Evolutionary conservation across 1,140 invertebrate genomes (phyloP).

Genomic region (Tetraneura akinire): DNA sequence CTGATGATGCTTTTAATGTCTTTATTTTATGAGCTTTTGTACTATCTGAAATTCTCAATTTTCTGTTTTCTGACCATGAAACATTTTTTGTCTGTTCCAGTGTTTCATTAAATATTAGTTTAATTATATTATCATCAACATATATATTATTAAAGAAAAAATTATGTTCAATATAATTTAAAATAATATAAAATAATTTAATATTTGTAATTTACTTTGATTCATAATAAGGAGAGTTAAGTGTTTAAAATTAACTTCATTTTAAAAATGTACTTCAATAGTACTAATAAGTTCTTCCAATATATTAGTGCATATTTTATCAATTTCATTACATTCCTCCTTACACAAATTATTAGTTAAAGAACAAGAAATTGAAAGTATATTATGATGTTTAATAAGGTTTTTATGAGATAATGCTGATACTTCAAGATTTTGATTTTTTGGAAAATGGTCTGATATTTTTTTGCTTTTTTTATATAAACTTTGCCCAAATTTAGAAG

Average conservation of each 20-base stretch:
- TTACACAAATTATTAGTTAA: not conserved
- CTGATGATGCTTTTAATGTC: not conserved
- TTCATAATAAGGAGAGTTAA: not conserved
- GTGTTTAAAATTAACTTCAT: not conserved
- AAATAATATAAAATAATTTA: conserved; percentile 8
- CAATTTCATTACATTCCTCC: not conserved
- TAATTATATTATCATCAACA: not conserved
- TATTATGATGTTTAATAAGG: not conserved
- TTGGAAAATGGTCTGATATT: not conserved
- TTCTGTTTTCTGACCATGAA: conserved; percentile 10
- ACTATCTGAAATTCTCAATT: conserved; percentile 12
- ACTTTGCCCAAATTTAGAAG: not conserved
- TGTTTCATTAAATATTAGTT: not conserved
- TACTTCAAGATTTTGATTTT: not conserved
- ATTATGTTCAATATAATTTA: not conserved
- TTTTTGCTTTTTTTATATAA: conserved; percentile 8
- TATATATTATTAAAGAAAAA: not conserved
- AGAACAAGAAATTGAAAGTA: conserved; percentile 1
- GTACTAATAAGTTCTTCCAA: not conserved
- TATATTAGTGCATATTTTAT: not conserved
- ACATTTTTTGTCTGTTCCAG: not conserved
- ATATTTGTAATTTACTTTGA: not conserved
- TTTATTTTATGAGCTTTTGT: conserved; percentile 23
- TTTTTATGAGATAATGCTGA: not conserved
- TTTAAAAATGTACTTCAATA: not conserved